Percentiles rank a stretch among this genome's conserved stretches.
Conservation (phyloP, 2,113 vertebrate genomes). For the Forbesichthys agassizii region DNA sequence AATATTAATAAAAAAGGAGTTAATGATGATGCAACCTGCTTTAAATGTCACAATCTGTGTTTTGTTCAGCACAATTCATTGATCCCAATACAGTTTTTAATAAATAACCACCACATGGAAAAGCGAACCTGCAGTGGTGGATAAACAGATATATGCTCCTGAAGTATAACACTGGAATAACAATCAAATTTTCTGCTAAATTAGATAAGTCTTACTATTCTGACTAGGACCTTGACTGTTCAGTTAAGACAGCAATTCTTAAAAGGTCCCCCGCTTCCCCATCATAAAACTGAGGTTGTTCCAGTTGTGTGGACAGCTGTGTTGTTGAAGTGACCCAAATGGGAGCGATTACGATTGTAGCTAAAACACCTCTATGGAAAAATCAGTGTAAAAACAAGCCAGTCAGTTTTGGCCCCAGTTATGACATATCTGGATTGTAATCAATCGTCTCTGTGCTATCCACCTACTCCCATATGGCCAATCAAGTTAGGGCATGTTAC, state of each 20-base stretch:
- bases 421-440: too few species aligned
- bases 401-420: too few species aligned
- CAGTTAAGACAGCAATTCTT: background rate
- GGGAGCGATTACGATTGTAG: too few species aligned
- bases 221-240: background rate
- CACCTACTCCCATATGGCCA: too few species aligned
- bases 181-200: background rate
- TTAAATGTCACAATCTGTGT: constrained; percentile 11
- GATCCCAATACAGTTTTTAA: constrained; percentile 13
- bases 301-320: too few species aligned
- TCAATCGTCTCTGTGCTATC: too few species aligned
- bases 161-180: constrained; percentile 1
- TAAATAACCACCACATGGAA: constrained; percentile 4
- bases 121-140: background rate
- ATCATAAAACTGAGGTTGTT: too few species aligned
- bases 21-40: constrained; percentile 10
- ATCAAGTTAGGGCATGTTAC: too few species aligned
- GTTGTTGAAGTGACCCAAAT: too few species aligned
- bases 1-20: background rate
- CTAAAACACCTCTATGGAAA: too few species aligned
- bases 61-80: background rate
- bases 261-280: too few species aligned
- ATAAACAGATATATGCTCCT: background rate
- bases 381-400: too few species aligned
- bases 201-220: background rate